Evolutionary conservation across 2,888 invertebrate genomes (phyloP).

Genomic region (Hirtodrosophila trivittata): DNA sequence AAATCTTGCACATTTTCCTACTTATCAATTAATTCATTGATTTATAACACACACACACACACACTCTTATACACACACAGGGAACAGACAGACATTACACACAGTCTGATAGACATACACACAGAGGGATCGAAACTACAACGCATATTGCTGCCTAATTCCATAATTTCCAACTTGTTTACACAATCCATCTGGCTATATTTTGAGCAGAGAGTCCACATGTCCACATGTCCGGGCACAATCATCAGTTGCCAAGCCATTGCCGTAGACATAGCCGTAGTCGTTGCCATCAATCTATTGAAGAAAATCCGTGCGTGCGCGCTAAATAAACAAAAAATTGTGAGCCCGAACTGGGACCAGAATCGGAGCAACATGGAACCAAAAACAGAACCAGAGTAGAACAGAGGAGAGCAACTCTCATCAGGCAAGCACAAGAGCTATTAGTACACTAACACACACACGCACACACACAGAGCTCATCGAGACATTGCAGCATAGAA

Average conservation of each 20-base stretch:
- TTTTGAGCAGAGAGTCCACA: conserved; percentile 53
- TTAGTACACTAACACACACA: conserved; percentile 39
- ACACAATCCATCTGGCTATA: conserved; percentile 79
- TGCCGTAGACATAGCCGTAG: conserved; percentile 25
- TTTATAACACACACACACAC: conserved; percentile 31
- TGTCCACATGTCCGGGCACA: conserved; percentile 48
- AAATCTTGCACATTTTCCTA: neutral
- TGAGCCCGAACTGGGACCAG: neutral
- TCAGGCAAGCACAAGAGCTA: conserved; percentile 34
- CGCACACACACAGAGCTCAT: conserved; percentile 9
- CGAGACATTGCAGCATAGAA: conserved; percentile 29
- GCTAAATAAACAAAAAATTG: conserved; percentile 53
- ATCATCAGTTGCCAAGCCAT: conserved; percentile 55
- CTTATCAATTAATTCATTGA: conserved; percentile 58
- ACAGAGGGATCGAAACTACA: conserved; percentile 36
- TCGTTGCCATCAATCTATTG: conserved; percentile 69
- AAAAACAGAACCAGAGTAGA: conserved; percentile 3
- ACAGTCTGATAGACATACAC: neutral
- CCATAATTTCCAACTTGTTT: conserved; percentile 76
- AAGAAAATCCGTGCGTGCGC: conserved; percentile 73
- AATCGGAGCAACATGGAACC: conserved; percentile 9
- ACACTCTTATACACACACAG: neutral
- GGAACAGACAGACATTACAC: conserved; percentile 15
- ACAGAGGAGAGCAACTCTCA: conserved; percentile 30
- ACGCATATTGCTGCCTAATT: conserved; percentile 63